A percentile compares a stretch with the other conserved stretches of the same genome.
These are phyloP conservation scores for Acanthochromis polyacanthus DNA, from an alignment of 2,113 vertebrate genomes.

Conservation along the genomic window DNA sequence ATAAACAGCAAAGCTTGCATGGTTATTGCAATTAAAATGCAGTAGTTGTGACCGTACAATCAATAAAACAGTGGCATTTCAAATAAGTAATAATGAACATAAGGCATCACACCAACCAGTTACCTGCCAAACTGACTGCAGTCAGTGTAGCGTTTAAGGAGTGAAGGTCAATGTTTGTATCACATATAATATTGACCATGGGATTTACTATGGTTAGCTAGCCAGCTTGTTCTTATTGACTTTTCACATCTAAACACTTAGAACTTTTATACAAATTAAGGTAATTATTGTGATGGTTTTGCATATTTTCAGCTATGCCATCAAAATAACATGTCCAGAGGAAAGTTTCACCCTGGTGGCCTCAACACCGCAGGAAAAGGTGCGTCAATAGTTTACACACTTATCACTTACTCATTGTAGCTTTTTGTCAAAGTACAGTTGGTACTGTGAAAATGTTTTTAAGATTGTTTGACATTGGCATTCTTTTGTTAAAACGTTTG, in stretches of 20 bases:
- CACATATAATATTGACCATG: too few species aligned
- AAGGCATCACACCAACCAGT: neutral
- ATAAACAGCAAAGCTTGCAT: neutral
- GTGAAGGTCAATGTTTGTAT: too few species aligned
- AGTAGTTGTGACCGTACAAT: too few species aligned
- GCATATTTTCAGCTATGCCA: slow-evolving; percentile 85
- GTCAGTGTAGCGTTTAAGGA: too few species aligned
- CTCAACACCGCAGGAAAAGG: slow-evolving; percentile 94
- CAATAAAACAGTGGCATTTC: neutral
- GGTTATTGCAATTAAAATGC: neutral
- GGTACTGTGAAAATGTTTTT: neutral
- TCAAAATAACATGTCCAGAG: slow-evolving; percentile 95
- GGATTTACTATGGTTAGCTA: too few species aligned
- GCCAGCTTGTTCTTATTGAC: too few species aligned
- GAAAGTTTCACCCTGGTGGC: slow-evolving; percentile 93
- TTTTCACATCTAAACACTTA: too few species aligned
- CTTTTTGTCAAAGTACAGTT: too few species aligned
- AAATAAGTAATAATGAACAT: neutral
- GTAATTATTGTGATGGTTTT: neutral
- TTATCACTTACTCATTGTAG: too few species aligned
- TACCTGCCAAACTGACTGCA: too few species aligned
- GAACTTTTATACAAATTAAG: neutral
- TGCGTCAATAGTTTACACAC: slow-evolving; percentile 53
- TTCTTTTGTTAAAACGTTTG: neutral
- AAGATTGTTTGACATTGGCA: neutral